Percentiles rank a stretch among this genome's conserved stretches.
Conservation (phyloP, 2,888 invertebrate genomes). For the Iselma pallidipennis region DNA sequence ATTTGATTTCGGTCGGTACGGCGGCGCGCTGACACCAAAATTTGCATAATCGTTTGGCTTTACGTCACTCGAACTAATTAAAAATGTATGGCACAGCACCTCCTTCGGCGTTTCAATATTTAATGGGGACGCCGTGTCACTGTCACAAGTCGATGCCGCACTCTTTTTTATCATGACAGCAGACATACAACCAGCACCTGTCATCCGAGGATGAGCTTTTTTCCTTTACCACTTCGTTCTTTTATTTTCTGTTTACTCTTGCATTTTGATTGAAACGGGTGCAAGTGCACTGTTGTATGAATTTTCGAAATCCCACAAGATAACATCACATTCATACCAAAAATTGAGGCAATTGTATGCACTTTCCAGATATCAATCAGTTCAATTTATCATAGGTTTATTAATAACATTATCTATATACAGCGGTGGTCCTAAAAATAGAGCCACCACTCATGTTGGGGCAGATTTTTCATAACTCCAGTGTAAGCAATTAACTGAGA, state of each 20-base stretch:
- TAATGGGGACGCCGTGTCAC: conserved; percentile 34
- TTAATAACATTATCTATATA: no score
- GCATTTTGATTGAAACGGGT: background rate
- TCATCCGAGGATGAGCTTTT: conserved; percentile 14
- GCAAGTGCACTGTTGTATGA: background rate
- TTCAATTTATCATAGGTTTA: no score
- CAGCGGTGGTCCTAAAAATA: no score
- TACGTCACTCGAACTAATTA: conserved; percentile 50
- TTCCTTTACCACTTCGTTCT: background rate
- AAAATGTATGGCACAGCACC: conserved; percentile 53
- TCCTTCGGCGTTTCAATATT: conserved; percentile 45
- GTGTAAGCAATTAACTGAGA: no score
- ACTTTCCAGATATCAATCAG: no score
- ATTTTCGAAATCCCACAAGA: background rate
- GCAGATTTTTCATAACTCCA: no score
- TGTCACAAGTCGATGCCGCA: conserved; percentile 27
- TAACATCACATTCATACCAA: no score
- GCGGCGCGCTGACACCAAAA: conserved; percentile 47
- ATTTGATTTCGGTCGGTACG: conserved; percentile 51
- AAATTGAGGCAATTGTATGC: no score
- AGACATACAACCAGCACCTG: conserved; percentile 5
- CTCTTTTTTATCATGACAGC: conserved; percentile 16
- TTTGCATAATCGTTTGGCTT: conserved; percentile 52
- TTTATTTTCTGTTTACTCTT: background rate
- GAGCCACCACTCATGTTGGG: no score